A percentile compares a stretch with the other conserved stretches of the same genome.
Conservation (phyloP, 2,888 invertebrate species). For the Tortrix viridana region DNA sequence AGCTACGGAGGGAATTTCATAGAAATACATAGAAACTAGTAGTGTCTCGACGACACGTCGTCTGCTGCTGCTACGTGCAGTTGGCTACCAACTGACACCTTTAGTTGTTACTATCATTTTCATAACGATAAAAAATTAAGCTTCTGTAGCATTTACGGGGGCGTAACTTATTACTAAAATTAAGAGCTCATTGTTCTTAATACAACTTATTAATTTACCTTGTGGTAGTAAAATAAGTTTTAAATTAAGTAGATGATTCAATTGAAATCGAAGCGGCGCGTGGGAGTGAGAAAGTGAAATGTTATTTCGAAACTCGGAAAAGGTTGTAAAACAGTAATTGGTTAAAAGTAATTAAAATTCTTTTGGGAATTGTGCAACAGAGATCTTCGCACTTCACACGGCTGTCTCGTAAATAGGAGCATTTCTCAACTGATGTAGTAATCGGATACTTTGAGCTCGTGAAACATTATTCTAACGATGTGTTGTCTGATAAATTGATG, state of each 20-base stretch:
- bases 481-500: too few species aligned
- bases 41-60: too few species aligned
- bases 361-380: constrained; percentile 16
- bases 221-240: constrained; percentile 29
- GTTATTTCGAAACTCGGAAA: constrained; percentile 25
- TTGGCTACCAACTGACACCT: too few species aligned
- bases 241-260: constrained; percentile 32
- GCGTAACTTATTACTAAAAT: constrained; percentile 2
- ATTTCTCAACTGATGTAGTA: too few species aligned
- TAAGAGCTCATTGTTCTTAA: constrained; percentile 29
- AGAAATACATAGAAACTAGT: too few species aligned
- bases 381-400: constrained; percentile 12
- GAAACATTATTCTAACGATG: too few species aligned
- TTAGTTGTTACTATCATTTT: too few species aligned
- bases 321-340: constrained; percentile 34
- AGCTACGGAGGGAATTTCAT: too few species aligned
- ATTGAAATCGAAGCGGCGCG: constrained; percentile 34
- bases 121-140: too few species aligned
- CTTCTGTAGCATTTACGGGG: background rate
- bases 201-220: constrained; percentile 23
- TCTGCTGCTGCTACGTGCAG: too few species aligned
- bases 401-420: background rate
- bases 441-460: too few species aligned
- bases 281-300: constrained; percentile 35
- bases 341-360: constrained; percentile 19